Percentiles rank a stretch among this genome's conserved stretches.
Conservation (phyloP, 2,113 vertebrate genomes). For the Lophochroa leadbeateri region DNA sequence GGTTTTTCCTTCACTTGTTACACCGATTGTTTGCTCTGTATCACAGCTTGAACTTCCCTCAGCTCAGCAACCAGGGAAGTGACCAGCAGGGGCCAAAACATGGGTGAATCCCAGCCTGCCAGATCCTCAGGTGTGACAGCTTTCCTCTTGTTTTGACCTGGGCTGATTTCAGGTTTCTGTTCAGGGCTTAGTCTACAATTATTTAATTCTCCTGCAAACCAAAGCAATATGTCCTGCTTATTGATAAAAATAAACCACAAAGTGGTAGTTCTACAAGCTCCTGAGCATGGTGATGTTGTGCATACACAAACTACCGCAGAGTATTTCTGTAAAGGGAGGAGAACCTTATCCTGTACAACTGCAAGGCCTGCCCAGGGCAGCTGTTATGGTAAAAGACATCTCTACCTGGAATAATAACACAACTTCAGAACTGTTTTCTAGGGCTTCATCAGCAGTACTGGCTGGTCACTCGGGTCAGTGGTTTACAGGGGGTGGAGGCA, state of each 20-base stretch:
- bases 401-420: not conserved
- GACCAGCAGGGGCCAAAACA: not conserved
- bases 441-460: not conserved
- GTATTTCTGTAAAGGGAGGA: not conserved
- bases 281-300: rapidly evolving
- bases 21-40: rapidly evolving
- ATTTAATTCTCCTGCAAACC: not conserved
- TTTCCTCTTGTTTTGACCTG: not conserved
- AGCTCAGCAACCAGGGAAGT: rapidly evolving
- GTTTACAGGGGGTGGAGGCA: not conserved
- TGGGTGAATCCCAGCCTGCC: rapidly evolving
- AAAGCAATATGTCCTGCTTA: rapidly evolving
- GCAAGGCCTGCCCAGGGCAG: not conserved
- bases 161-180: not conserved
- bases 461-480: rapidly evolving
- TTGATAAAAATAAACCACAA: not conserved
- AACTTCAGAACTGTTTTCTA: not conserved
- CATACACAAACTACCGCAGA: rapidly evolving
- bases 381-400: too few species aligned
- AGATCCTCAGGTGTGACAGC: rapidly evolving
- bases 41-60: rapidly evolving
- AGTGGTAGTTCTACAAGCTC: not conserved
- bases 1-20: not conserved
- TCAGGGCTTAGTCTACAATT: too few species aligned
- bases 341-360: not conserved